A percentile compares a stretch with the other conserved stretches of the same genome.
These are phyloP conservation scores for Rhopalosiphum nymphaeae DNA, from an alignment of 2,888 invertebrate species.

Conservation along the genomic window DNA sequence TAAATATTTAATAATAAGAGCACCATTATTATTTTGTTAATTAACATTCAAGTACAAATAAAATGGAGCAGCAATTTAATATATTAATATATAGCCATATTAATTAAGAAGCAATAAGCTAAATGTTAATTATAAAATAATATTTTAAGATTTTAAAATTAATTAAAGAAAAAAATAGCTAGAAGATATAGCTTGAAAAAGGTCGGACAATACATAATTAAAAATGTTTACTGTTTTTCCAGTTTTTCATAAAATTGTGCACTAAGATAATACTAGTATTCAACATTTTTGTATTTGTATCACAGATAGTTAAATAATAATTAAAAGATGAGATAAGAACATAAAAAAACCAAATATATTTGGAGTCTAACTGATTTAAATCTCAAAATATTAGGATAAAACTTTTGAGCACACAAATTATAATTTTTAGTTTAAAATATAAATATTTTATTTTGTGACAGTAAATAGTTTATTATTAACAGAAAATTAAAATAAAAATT, in stretches of 20 bases:
- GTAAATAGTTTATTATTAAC: background rate
- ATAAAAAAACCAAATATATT: background rate
- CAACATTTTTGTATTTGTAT: slow-evolving; percentile 11
- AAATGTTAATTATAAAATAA: background rate
- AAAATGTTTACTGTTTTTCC: background rate
- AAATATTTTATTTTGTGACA: background rate
- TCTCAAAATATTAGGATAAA: background rate
- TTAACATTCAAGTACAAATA: slow-evolving; percentile 15
- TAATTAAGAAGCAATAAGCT: background rate
- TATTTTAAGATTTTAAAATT: background rate
- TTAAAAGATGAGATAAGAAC: background rate
- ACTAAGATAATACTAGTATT: background rate
- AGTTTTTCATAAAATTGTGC: background rate
- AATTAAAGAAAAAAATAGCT: background rate
- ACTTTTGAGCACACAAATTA: background rate
- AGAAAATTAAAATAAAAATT: background rate
- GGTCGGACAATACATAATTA: background rate
- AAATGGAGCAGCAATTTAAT: background rate
- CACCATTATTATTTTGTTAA: slow-evolving; percentile 30
- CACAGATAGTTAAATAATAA: slow-evolving; percentile 31
- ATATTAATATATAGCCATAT: background rate
- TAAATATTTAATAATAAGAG: slow-evolving; percentile 37
- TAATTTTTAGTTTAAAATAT: background rate
- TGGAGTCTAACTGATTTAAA: background rate
- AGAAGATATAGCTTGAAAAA: background rate